Conservation (phyloP, 2,113 vertebrate genomes). For the Baryphthengus martii region DNA sequence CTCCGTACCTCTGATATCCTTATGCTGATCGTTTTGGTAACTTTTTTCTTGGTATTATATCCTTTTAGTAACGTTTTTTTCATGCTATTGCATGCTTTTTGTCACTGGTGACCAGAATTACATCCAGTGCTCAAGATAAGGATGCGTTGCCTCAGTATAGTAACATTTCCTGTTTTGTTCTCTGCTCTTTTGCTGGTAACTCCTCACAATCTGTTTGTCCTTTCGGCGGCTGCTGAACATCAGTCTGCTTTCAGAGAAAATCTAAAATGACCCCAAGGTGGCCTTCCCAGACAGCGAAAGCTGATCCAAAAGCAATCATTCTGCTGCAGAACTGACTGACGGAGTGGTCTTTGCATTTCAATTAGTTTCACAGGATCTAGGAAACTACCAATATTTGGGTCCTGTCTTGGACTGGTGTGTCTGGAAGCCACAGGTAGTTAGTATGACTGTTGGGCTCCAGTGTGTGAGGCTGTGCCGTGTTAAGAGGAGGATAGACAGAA, state of each 20-base stretch:
- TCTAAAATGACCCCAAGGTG: background rate
- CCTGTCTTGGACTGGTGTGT: background rate
- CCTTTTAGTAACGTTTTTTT: too few relatives aligned
- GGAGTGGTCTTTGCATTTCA: background rate
- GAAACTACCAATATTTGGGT: background rate
- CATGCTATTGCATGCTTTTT: too few relatives aligned
- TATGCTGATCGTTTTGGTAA: background rate
- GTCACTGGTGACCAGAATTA: background rate
- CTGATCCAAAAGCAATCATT: background rate
- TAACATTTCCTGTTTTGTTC: conserved; percentile 40
- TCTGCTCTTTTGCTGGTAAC: background rate
- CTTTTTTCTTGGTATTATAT: too few relatives aligned
- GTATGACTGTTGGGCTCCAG: accelerated
- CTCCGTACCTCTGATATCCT: background rate
- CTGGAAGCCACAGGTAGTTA: background rate
- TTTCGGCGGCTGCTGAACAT: background rate
- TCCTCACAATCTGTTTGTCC: background rate
- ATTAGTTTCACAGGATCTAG: background rate
- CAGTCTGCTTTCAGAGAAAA: background rate
- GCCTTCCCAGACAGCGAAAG: background rate
- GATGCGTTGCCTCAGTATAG: background rate
- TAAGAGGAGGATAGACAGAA: background rate
- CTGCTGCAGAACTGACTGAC: background rate
- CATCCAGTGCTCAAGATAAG: background rate
- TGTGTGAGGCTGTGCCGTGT: background rate